Evolutionary conservation across 2,888 invertebrate species (phyloP).

Genomic region (Caenorhabditis sulstoni): DNA sequence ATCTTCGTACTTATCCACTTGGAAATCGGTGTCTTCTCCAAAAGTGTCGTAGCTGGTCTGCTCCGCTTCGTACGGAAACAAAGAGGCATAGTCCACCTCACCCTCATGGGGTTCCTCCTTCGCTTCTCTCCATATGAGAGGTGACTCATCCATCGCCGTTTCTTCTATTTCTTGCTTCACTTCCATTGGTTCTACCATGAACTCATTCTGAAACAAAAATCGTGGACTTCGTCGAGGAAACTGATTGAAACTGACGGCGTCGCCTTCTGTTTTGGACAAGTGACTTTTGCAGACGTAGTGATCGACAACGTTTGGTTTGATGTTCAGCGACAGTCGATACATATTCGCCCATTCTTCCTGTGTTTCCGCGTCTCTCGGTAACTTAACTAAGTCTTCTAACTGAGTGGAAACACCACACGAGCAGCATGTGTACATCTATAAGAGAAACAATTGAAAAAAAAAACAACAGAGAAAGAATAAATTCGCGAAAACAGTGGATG

Average conservation of each 20-base stretch:
- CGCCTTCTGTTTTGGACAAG: not conserved
- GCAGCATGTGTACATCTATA: constrained; percentile 17
- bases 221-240: no score
- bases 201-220: constrained; percentile 1
- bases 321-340: constrained; percentile 1
- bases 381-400: not conserved
- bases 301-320: not conserved
- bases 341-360: constrained; percentile 7
- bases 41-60: not conserved
- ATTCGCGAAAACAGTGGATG: not conserved
- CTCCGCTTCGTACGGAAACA: constrained; percentile 21
- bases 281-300: constrained; percentile 17
- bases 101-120: constrained; percentile 16
- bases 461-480: not conserved
- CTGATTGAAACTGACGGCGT: no score
- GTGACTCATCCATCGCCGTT: not conserved
- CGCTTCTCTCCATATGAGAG: not conserved
- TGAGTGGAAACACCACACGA: not conserved
- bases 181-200: not conserved
- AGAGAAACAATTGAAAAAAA: not conserved
- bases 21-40: not conserved
- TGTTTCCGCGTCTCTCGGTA: constrained; percentile 8
- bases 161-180: constrained; percentile 4
- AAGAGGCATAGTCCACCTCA: not conserved
- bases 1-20: not conserved